Evolutionary conservation across 2,113 vertebrate genomes (phyloP), one percentile per base, ranked within the genome.

Genomic region (Heterochromis multidens): DNA sequence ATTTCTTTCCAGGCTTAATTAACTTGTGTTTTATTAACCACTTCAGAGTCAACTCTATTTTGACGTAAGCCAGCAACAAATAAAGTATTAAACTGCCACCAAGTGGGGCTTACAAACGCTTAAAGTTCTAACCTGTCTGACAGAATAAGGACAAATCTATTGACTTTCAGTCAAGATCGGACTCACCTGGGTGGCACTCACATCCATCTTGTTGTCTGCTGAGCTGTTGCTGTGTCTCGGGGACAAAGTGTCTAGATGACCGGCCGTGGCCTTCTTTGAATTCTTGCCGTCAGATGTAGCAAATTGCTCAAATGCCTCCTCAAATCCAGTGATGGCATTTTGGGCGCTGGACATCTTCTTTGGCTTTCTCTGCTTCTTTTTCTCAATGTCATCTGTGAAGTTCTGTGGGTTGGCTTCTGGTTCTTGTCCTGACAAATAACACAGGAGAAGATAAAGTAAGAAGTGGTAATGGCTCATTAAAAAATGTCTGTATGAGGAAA

Each of bases 291-390:
- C n/a, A 1, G 89, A 52, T 17, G 83, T 92, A 33, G 95, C 95
- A 6, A 97, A 98, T 85, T 96, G 95, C 89, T 97, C 96, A 4
- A 97, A 97, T 0, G 94, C 96, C 88, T 97, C 95, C 92, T 98
- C 97, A 90, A 97, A 97, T 62, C 96, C 95, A 82, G 21, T 89
- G 89, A 79, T 95, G 52, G 79, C 16, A 1, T n/a, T 58, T 14
- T 77, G 35, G 27, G 57, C 27, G 5, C 29, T 85, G 54, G 88
- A 65, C 21, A 77, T 80, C 79, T 93, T 96, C 80, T 93, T 94
- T 17, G 80, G 91, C 76, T 94, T 95, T 87, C 92, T 94, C 49
- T 83, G 90, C 87, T 93, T 94, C 82, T 94, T 94, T 61, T 93
- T 94, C 85, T 93, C 93, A 3, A 40, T 4, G 6, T 94, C 91